Conservation (phyloP, 2,888 invertebrate genomes). For the Flexamia atlantica region DNA sequence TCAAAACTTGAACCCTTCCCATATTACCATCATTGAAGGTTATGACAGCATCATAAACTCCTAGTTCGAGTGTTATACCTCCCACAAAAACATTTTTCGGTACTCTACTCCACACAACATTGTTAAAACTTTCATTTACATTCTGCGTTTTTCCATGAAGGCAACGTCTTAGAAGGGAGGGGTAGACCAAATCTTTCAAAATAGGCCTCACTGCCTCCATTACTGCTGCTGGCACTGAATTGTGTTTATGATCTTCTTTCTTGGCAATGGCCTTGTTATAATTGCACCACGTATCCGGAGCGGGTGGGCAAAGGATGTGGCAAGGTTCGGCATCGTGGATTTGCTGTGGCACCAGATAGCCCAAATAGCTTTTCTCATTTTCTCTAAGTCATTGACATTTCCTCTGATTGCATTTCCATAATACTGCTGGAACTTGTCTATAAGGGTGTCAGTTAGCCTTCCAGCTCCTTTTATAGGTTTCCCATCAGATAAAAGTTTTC, state of each 20-base stretch:
- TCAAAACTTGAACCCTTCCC: slow-evolving; percentile 18
- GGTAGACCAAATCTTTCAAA: neutral
- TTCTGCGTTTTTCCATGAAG: slow-evolving; percentile 14
- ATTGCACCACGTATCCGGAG: neutral
- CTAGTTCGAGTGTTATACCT: neutral
- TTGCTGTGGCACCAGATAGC: slow-evolving; percentile 35
- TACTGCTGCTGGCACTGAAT: neutral
- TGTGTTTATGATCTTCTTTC: neutral
- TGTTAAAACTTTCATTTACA: neutral
- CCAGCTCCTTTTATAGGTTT: slow-evolving; percentile 24
- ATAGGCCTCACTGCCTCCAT: neutral
- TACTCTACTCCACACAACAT: neutral
- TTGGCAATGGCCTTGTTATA: neutral
- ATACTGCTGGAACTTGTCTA: slow-evolving; percentile 16
- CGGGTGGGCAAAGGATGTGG: neutral
- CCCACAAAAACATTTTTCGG: slow-evolving; percentile 37
- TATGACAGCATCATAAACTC: slow-evolving; percentile 15
- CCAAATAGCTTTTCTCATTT: slow-evolving; percentile 57
- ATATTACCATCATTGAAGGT: slow-evolving; percentile 31
- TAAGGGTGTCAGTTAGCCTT: neutral
- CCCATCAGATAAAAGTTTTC: slow-evolving; percentile 12
- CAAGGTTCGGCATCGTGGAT: neutral
- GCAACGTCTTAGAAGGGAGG: slow-evolving; percentile 7
- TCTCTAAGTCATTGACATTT: slow-evolving; percentile 43
- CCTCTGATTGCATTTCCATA: slow-evolving; percentile 47